Conservation (phyloP, 2,888 invertebrate species). For the Drosophila macrothrix region DNA sequence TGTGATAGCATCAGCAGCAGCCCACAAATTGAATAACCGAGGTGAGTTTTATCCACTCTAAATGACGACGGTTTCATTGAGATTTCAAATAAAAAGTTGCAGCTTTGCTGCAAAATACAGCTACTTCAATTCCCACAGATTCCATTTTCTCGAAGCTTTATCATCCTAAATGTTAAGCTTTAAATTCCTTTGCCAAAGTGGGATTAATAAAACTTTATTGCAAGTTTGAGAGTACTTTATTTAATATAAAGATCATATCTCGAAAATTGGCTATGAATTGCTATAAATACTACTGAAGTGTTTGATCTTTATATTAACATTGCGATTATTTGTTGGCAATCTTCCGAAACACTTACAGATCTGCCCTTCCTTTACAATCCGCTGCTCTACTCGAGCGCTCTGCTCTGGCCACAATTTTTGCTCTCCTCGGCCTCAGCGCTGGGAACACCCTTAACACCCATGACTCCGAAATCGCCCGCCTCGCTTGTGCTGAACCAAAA, state of each 20-base stretch:
- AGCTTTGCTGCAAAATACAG: neutral
- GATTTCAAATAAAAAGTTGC: neutral
- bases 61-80: neutral
- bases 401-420: slow-evolving; percentile 85
- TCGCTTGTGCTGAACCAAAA: slow-evolving; percentile 71
- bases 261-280: neutral
- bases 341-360: slow-evolving; percentile 52
- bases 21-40: slow-evolving; percentile 83
- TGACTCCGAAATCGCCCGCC: slow-evolving; percentile 83
- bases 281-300: neutral
- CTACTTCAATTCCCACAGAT: neutral
- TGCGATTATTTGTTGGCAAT: neutral
- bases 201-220: neutral
- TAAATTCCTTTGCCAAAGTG: neutral
- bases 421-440: slow-evolving; percentile 82
- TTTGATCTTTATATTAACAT: neutral
- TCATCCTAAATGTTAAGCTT: neutral
- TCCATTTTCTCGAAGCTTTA: neutral
- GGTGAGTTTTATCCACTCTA: slow-evolving; percentile 69
- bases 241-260: neutral
- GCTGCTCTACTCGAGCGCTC: slow-evolving; percentile 84
- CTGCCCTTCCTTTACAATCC: slow-evolving; percentile 84
- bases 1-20: slow-evolving; percentile 84
- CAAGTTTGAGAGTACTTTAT: neutral
- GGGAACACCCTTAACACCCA: slow-evolving; percentile 83